Evolutionary conservation across 2,797 vertebrate species (phyloP).

Genomic region (Adelosebastes latens): DNA sequence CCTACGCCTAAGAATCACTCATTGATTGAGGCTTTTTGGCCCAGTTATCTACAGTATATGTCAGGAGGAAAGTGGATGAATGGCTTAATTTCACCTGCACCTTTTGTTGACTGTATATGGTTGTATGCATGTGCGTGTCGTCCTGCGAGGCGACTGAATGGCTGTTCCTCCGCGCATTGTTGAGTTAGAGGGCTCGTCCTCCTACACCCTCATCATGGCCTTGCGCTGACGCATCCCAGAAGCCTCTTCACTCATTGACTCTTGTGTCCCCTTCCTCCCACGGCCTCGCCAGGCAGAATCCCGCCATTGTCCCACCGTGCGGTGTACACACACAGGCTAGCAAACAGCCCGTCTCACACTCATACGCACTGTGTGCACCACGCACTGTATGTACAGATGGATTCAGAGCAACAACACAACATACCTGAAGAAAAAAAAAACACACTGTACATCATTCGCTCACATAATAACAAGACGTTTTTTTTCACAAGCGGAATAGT

Average conservation of each 20-base stretch:
- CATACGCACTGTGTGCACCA: neutral
- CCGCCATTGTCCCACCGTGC: constrained; percentile 77
- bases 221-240: constrained; percentile 80
- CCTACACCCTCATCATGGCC: constrained; percentile 79
- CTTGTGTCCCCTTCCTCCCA: constrained; percentile 85
- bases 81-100: constrained; percentile 63
- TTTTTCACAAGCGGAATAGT: constrained; percentile 21
- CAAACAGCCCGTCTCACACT: constrained; percentile 54
- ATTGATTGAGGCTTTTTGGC: constrained; percentile 37
- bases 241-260: constrained; percentile 87
- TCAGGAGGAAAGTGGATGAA: constrained; percentile 45
- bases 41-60: constrained; percentile 32
- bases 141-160: constrained; percentile 58
- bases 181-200: constrained; percentile 68
- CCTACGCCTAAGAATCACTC: constrained; percentile 17
- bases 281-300: constrained; percentile 77
- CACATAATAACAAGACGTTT: neutral
- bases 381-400: constrained; percentile 36
- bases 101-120: constrained; percentile 62
- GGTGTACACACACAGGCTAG: constrained; percentile 48
- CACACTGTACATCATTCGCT: neutral
- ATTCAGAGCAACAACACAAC: neutral
- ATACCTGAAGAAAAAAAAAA: constrained; percentile 19
- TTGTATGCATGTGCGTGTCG: constrained; percentile 37
- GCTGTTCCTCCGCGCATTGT: constrained; percentile 70